These are phyloP conservation scores for Malachius bipustulatus DNA, from an alignment of 2,888 invertebrate species.

Conservation along the genomic window DNA sequence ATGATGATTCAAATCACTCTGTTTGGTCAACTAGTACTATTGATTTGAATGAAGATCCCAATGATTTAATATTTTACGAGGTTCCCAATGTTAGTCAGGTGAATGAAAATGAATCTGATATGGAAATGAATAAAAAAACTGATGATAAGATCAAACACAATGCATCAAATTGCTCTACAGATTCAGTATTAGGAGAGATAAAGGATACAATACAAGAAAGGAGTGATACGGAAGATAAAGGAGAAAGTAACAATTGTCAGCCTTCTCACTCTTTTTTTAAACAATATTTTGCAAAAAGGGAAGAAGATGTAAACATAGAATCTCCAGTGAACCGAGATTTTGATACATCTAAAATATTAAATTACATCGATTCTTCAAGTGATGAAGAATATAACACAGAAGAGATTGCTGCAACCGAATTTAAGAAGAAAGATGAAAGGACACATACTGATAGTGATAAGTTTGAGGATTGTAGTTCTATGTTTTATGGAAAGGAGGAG, in stretches of 20 bases:
- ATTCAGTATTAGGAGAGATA: too few relatives aligned
- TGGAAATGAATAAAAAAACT: too few relatives aligned
- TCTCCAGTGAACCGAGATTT: conserved; percentile 21
- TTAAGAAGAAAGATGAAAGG: not conserved
- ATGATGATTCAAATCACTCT: conserved; percentile 9
- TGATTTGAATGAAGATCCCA: conserved; percentile 14
- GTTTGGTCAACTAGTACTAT: conserved; percentile 16
- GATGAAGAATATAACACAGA: not conserved
- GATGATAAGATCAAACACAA: too few relatives aligned
- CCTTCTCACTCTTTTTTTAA: too few relatives aligned
- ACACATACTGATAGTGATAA: conserved; percentile 7
- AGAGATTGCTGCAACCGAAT: not conserved
- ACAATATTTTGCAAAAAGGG: too few relatives aligned
- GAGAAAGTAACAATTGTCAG: too few relatives aligned
- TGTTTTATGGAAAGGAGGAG: conserved; percentile 34
- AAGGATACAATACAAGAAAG: too few relatives aligned
- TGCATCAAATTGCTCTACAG: too few relatives aligned
- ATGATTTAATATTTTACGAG: conserved; percentile 18
- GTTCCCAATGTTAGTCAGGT: too few relatives aligned
- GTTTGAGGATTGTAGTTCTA: conserved; percentile 23
- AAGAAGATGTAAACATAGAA: too few relatives aligned
- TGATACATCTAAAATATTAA: conserved; percentile 27
- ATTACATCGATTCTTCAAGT: conserved; percentile 10
- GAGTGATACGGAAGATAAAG: too few relatives aligned
- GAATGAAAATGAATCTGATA: too few relatives aligned